These are phyloP conservation scores for Neodiprion lecontei DNA, from an alignment of 1,140 invertebrate species.

Conservation along the genomic window DNA sequence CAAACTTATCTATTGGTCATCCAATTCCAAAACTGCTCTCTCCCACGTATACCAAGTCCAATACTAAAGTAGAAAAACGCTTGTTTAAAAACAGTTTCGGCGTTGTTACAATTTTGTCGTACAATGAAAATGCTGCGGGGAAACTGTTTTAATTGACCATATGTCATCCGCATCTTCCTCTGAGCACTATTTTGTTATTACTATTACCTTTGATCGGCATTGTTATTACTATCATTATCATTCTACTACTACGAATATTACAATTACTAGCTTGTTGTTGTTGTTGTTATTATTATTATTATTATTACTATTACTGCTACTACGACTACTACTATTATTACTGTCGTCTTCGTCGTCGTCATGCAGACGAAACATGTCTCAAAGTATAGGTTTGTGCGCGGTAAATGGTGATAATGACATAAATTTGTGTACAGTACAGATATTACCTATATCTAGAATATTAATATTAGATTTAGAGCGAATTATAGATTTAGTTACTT, in stretches of 20 bases:
- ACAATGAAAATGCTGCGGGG: no score
- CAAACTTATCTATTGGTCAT: no score
- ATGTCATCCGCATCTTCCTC: no score
- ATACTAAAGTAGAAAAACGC: no score
- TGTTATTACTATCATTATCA: slow-evolving; percentile 57
- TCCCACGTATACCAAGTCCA: no score
- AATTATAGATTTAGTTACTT: neutral
- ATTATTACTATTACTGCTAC: neutral
- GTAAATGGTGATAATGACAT: slow-evolving; percentile 55
- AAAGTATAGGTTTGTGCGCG: neutral
- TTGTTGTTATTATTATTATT: neutral
- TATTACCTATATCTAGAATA: slow-evolving; percentile 56
- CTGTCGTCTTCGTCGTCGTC: neutral
- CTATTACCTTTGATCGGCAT: slow-evolving; percentile 56
- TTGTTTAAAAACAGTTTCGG: no score
- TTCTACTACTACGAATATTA: slow-evolving; percentile 51
- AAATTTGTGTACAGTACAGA: slow-evolving; percentile 62
- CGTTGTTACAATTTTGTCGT: no score
- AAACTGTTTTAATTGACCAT: no score
- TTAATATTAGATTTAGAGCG: slow-evolving; percentile 39
- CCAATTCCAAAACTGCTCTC: no score
- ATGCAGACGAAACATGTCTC: neutral
- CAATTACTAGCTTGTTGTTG: neutral
- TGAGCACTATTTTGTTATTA: slow-evolving; percentile 48
- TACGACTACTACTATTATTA: neutral